Percentiles rank a stretch among this genome's conserved stretches.
phyloP scores from a whole-genome alignment of 2,797 vertebrate species.

The Bothrops alternatus region DNA sequence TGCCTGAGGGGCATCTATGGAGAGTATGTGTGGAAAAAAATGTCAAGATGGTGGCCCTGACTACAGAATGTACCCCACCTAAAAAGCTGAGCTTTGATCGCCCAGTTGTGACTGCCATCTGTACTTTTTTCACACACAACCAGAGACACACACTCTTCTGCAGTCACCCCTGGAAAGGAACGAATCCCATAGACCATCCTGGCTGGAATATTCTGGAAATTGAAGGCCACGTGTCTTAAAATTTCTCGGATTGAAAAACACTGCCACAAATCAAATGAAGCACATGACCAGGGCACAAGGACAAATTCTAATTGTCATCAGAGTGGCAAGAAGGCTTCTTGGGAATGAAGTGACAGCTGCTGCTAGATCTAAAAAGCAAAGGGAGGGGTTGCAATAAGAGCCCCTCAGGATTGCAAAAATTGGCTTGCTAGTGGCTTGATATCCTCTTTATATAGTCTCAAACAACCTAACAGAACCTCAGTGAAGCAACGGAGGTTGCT shows the following conservation, averaged over 20 bases:
- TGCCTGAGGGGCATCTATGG: neutral
- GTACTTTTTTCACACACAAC: neutral
- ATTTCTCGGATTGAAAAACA: neutral
- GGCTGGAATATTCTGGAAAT: neutral
- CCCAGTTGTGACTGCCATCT: neutral
- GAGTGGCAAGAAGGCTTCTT: neutral
- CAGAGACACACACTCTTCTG: neutral
- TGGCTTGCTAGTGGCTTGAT: neutral
- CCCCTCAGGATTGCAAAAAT: neutral
- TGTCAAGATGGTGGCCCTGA: neutral
- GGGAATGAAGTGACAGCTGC: neutral
- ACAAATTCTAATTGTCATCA: neutral
- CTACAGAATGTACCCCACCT: neutral
- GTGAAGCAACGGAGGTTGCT: neutral
- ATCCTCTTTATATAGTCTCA: neutral
- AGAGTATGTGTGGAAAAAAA: neutral
- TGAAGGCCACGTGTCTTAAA: neutral
- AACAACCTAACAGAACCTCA: neutral
- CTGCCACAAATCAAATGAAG: neutral
- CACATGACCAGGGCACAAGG: neutral
- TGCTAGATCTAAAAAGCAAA: neutral
- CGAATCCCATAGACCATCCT: neutral
- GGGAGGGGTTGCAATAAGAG: neutral
- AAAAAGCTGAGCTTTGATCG: neutral
- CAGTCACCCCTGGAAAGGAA: neutral